Conservation (phyloP, 2,888 invertebrate genomes). For the Ectemnius continuus region DNA sequence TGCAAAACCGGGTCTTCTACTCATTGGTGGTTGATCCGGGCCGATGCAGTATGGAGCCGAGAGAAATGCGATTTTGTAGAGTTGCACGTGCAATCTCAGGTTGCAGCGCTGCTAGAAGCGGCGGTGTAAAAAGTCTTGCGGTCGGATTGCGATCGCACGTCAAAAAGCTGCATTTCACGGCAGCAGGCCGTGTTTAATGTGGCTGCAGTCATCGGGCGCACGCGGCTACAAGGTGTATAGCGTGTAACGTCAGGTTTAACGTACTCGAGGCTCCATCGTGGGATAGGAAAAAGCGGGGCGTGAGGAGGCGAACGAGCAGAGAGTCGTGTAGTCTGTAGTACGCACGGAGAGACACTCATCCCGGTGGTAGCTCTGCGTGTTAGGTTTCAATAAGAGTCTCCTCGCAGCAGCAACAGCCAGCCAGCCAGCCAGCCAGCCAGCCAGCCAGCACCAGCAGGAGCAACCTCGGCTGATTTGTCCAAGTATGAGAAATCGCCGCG, state of each 20-base stretch:
- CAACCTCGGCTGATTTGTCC: slow-evolving; percentile 45
- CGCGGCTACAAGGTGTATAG: slow-evolving; percentile 4
- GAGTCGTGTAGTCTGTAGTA: slow-evolving; percentile 4
- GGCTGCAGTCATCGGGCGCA: not conserved
- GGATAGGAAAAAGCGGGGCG: slow-evolving; percentile 15
- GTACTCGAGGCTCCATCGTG: slow-evolving; percentile 10
- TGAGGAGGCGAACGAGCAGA: slow-evolving; percentile 2
- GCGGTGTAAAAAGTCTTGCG: slow-evolving; percentile 25
- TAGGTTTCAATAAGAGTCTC: slow-evolving; percentile 41
- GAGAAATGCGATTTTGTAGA: no score
- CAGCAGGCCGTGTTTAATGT: slow-evolving; percentile 28
- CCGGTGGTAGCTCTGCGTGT: slow-evolving; percentile 32
- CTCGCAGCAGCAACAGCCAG: slow-evolving; percentile 18
- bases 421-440: no score
- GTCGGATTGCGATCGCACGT: slow-evolving; percentile 5
- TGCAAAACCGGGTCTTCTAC: no score
- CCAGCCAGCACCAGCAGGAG: no score
- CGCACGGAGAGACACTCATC: slow-evolving; percentile 12
- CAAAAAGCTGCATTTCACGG: slow-evolving; percentile 26
- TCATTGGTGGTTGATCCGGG: no score
- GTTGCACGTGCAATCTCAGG: no score
- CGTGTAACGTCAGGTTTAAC: slow-evolving; percentile 20
- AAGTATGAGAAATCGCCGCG: slow-evolving; percentile 46
- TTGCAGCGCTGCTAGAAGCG: no score
- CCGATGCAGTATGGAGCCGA: not conserved